Base-by-base conservation (phyloP, 2,113 vertebrate genomes). In the Vireo altiloquus region DNA sequence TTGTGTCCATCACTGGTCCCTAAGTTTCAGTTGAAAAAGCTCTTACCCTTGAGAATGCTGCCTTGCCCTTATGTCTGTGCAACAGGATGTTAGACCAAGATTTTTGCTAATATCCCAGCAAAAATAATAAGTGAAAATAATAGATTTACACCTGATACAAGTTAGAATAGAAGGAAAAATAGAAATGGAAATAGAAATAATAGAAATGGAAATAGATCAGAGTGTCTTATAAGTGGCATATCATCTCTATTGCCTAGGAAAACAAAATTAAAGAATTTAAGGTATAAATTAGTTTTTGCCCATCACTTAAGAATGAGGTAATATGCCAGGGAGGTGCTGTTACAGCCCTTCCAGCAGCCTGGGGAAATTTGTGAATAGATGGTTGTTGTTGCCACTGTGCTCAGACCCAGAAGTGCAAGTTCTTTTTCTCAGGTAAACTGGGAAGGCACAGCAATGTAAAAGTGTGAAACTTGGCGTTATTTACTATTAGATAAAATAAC, bases 41-140 rank as follows among this genome's bases (percentile, higher is more conserved):
- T 11, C 7, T 80, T 64, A 52, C 3, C 18, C 14, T 80, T 66
- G 28, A 78, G 27, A 74, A 74, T 57, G 22, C 20, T 60, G 5
- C 8, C n/a, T 77, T 80, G 7, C 3, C 8, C 13, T 53, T 89
- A 24, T 6, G 4, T 35, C 52, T 78, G 8, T 52, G 22, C 11
- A 70, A 28, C 0, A 3, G 70, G 49, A 0, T 2, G 0, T n/a
- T 65, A n/a, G 18, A 59, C 19, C 20, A 52, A 57, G 23, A 30
- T 61, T 87, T 91, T 65, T 61, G 1, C 66, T 9, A 27, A 4
- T 33, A 59, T 35, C 12, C 11, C 7, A 44, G 4, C 40, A 79
- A 71, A 95, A 83, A 49, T 11, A 65, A 16, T 10, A 57, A 2
- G 7, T 44, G 22, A 68, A 83, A 75, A 35, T 14, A 37, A 16